phyloP scores from a whole-genome alignment of 2,797 vertebrate species.

The Sarcophilus harrisii region DNA sequence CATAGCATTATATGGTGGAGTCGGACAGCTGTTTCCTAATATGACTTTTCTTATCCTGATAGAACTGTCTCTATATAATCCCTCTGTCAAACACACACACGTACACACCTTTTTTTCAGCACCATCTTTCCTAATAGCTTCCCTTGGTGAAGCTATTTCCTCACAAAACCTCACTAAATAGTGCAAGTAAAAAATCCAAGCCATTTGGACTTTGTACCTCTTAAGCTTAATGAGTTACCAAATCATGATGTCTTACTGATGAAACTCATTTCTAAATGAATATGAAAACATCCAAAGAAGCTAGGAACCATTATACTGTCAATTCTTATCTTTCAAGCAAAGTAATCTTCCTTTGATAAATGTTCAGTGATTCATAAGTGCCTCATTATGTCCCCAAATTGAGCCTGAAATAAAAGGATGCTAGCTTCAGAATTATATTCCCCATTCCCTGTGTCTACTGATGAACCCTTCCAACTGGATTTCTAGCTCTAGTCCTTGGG shows the following conservation, averaged over 20 bases:
- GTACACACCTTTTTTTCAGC: not conserved
- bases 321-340: not conserved
- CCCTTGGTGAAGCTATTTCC: not conserved
- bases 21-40: not conserved
- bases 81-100: too few species aligned
- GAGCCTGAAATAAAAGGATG: not conserved
- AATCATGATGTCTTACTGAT: not conserved
- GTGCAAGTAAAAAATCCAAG: not conserved
- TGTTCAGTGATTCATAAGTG: not conserved
- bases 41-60: not conserved
- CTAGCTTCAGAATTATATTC: not conserved
- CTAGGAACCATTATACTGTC: not conserved
- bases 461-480: not conserved
- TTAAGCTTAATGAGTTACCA: not conserved
- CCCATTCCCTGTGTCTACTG: not conserved
- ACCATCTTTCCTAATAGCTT: not conserved
- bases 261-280: not conserved
- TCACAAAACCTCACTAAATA: not conserved
- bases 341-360: not conserved
- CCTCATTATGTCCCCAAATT: not conserved
- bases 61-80: not conserved
- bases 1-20: not conserved
- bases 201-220: not conserved
- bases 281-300: not conserved
- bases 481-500: not conserved